Evolutionary conservation across 2,113 vertebrate genomes (phyloP), one percentile per base, ranked within the genome.

Genomic region (Leptosomus discolor): DNA sequence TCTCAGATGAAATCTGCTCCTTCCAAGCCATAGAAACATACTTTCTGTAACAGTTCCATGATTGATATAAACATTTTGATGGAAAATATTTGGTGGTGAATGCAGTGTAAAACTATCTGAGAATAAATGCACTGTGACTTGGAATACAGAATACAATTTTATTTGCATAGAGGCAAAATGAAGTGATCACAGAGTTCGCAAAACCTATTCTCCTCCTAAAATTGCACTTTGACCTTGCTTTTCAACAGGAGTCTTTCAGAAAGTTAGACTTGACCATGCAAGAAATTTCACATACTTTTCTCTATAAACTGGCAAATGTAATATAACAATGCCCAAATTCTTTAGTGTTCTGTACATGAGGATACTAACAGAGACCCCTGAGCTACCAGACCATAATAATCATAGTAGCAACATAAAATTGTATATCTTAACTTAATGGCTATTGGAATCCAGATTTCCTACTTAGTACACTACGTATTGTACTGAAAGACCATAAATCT

Each of bases 41-140:
- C 37, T 81, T 96, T 96, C 71, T 94, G 80, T 95, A 97, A 94
- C 37, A 93, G 80, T 89, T 95, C 58, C 60, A 75, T 19, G 43
- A 77, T 29, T 94, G 91, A 93, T 92, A 70, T 67, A 98, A 98
- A 98, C 70, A 97, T 96, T 97, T 97, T 96, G 96, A 97, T 80
- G 97, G 86, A 92, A 97, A 97, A 97, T 96, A 96, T 92, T 97
- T 97, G 48, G 79, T 95, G 54, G 75, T 83, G 92, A 97, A 92
- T 85, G 71, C 30, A 69, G 58, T 82, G 30, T 94, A 96, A 97
- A 97, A 94, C 96, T 95, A 88, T 97, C 94, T 94, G 87, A 95
- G 88, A 96, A 97, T 96, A 98, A 98, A 98, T 98, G 94, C 96
- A 92, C 73, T 97, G 94, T 98, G 98, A 97, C 96, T 97, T 89